Conservation (phyloP, 2,888 invertebrate species). For the Reticulitermes lucifugus region DNA sequence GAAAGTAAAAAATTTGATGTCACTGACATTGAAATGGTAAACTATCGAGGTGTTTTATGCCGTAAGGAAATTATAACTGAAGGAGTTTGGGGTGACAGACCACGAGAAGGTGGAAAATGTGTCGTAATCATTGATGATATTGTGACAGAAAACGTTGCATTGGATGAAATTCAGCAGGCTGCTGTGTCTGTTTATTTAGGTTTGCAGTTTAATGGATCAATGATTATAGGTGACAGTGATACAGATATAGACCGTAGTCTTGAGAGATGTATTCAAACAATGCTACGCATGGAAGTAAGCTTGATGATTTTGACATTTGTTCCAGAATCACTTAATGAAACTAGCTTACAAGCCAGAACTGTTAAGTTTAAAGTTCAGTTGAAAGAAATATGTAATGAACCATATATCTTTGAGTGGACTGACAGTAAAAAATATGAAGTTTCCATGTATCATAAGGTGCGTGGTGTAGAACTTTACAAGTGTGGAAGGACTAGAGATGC, state of each 20-base stretch:
- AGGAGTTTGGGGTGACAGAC: constrained; percentile 60
- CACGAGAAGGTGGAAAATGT: constrained; percentile 61
- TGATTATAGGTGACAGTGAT: constrained; percentile 57
- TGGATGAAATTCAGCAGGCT: constrained; percentile 5
- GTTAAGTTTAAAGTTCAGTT: constrained; percentile 11
- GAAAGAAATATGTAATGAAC: constrained; percentile 44
- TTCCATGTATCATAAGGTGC: constrained; percentile 68
- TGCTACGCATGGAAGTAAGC: constrained; percentile 54
- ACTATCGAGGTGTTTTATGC: background rate
- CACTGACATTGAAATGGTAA: background rate
- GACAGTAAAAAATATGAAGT: constrained; percentile 67
- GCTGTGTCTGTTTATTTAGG: constrained; percentile 20
- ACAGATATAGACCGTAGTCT: constrained; percentile 57
- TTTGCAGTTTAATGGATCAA: constrained; percentile 34
- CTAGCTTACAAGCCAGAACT: background rate
- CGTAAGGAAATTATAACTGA: constrained; percentile 58
- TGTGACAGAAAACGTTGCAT: background rate
- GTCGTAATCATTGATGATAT: constrained; percentile 58
- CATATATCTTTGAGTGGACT: constrained; percentile 69
- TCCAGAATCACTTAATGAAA: background rate
- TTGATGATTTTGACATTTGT: constrained; percentile 6
- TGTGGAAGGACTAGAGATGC: constrained; percentile 73
- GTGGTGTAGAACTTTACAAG: constrained; percentile 75
- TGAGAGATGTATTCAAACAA: constrained; percentile 57
- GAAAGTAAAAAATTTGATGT: background rate